These are phyloP conservation scores for Idris sp. DNA, from an alignment of 1,140 invertebrate genomes.

Conservation along the genomic window DNA sequence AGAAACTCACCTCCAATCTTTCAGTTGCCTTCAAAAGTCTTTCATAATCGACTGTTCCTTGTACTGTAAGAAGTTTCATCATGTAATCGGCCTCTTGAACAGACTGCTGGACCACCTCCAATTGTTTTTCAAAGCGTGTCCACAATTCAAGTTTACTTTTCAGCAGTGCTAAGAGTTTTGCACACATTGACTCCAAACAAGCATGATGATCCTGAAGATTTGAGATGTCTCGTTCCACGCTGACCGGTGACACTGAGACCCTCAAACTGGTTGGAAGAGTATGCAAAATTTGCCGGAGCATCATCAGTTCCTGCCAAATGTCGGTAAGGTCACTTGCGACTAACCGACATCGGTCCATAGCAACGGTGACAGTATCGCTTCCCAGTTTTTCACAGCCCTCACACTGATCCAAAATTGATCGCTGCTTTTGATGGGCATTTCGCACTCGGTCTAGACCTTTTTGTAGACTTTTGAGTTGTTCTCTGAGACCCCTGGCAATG, in stretches of 20 bases:
- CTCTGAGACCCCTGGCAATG: constrained; percentile 82
- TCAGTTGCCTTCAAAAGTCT: constrained; percentile 88
- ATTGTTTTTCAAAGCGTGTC: constrained; percentile 85
- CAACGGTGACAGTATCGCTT: constrained; percentile 84
- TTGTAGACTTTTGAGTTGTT: constrained; percentile 84
- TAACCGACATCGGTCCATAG: constrained; percentile 82
- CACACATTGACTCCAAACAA: constrained; percentile 83
- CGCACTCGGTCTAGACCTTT: constrained; percentile 83
- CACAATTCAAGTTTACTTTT: constrained; percentile 83
- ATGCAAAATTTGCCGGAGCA: constrained; percentile 84
- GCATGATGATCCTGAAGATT: constrained; percentile 85
- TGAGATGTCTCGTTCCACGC: constrained; percentile 86
- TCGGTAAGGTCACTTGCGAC: constrained; percentile 82
- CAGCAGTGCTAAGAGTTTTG: constrained; percentile 82
- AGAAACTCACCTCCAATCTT: constrained; percentile 83
- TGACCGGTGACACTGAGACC: constrained; percentile 85
- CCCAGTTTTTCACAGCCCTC: constrained; percentile 84
- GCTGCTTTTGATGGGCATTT: constrained; percentile 82
- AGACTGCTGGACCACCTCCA: constrained; percentile 87
- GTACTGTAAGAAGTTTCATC: constrained; percentile 88
- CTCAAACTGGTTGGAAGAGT: constrained; percentile 85
- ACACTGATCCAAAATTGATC: constrained; percentile 83
- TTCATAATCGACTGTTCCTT: constrained; percentile 89
- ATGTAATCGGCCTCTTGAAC: constrained; percentile 90
- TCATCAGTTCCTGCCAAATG: constrained; percentile 87